Percentiles rank a stretch among this genome's conserved stretches.
phyloP scores from a whole-genome alignment of 2,113 vertebrate genomes.

The Megaptera novaeangliae region DNA sequence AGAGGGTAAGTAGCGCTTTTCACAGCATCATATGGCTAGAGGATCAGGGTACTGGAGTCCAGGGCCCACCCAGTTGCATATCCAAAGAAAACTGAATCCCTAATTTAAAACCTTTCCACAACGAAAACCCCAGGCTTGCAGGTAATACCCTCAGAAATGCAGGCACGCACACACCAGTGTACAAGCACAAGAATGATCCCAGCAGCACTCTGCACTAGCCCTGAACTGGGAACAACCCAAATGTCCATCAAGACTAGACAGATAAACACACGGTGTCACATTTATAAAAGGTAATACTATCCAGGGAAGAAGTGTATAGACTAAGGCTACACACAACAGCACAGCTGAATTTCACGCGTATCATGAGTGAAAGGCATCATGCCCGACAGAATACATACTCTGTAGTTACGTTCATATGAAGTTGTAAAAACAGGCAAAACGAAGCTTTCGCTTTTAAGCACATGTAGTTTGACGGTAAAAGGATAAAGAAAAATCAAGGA shows the following conservation, averaged over 20 bases:
- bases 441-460: neutral
- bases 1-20: neutral
- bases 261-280: neutral
- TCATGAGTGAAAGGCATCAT: neutral
- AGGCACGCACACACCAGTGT: accelerated
- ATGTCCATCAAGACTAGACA: neutral
- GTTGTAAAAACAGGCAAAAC: neutral
- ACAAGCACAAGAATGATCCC: neutral
- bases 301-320: neutral
- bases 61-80: neutral
- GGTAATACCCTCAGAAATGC: neutral
- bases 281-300: neutral
- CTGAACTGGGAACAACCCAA: neutral
- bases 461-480: neutral
- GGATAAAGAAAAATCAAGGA: neutral
- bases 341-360: neutral
- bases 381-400: neutral
- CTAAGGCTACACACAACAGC: neutral
- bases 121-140: neutral
- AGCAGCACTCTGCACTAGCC: neutral
- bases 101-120: neutral
- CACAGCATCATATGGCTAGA: neutral
- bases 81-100: neutral
- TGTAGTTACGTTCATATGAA: neutral
- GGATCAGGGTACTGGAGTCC: neutral